Evolutionary conservation across 2,888 invertebrate genomes (phyloP).

Genomic region (Electrophaes corylata): DNA sequence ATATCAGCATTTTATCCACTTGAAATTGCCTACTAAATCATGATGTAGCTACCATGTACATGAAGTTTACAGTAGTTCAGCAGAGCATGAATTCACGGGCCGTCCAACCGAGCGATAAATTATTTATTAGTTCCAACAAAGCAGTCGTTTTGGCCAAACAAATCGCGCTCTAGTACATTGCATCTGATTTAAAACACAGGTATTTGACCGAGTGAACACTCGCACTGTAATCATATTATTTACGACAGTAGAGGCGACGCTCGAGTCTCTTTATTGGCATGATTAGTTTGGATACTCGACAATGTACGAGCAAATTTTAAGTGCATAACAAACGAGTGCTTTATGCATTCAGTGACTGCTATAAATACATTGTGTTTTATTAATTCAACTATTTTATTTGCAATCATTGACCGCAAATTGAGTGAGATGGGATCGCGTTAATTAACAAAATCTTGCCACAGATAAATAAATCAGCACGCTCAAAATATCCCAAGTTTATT

Average conservation of each 20-base stretch:
- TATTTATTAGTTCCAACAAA: constrained; percentile 70
- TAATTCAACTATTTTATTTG: constrained; percentile 55
- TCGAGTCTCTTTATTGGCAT: constrained; percentile 56
- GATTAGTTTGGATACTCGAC: constrained; percentile 59
- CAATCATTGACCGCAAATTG: constrained; percentile 51
- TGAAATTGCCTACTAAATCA: constrained; percentile 50
- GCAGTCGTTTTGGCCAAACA: constrained; percentile 61
- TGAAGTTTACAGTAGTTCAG: constrained; percentile 57
- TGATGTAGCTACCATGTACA: constrained; percentile 43
- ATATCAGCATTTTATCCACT: constrained; percentile 48
- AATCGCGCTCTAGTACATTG: constrained; percentile 63
- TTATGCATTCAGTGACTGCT: constrained; percentile 56
- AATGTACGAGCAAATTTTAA: constrained; percentile 59
- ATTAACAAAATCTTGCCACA: constrained; percentile 54
- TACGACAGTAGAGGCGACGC: constrained; percentile 57
- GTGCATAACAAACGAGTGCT: constrained; percentile 56
- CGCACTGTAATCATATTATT: constrained; percentile 66
- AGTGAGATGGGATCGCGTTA: constrained; percentile 53
- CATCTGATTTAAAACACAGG: constrained; percentile 74
- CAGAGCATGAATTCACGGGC: constrained; percentile 58
- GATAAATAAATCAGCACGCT: constrained; percentile 58
- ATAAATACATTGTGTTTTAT: constrained; percentile 54
- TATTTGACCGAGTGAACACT: constrained; percentile 72
- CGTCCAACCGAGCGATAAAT: constrained; percentile 55
- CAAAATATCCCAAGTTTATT: constrained; percentile 60